Evolutionary conservation across 2,113 vertebrate genomes (phyloP).

Genomic region (Notechis scutatus): DNA sequence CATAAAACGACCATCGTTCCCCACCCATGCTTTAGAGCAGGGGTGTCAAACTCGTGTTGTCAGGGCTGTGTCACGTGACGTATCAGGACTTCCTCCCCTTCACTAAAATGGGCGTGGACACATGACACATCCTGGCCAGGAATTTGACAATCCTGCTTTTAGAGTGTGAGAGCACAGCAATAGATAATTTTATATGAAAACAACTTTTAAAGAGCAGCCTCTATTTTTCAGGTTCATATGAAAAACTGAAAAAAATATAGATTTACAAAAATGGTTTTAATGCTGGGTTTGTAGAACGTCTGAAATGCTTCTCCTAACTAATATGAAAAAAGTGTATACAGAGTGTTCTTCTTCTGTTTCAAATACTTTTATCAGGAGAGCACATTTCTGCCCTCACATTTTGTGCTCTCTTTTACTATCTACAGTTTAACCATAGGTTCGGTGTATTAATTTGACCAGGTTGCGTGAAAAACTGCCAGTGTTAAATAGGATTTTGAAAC

Average conservation of each 20-base stretch:
- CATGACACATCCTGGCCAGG: too few relatives aligned
- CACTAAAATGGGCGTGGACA: too few relatives aligned
- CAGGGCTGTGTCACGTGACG: too few relatives aligned
- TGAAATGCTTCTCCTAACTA: background rate
- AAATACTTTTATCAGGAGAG: background rate
- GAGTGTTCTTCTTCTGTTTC: background rate
- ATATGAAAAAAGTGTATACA: background rate
- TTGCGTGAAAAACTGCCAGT: background rate
- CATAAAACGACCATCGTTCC: background rate
- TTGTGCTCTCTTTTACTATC: rapidly evolving
- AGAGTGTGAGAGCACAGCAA: background rate
- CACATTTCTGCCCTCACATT: rapidly evolving
- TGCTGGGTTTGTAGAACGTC: background rate
- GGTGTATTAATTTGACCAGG: background rate
- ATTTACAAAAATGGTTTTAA: background rate
- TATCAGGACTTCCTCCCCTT: too few relatives aligned
- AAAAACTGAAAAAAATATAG: background rate
- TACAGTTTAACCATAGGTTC: background rate
- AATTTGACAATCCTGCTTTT: background rate
- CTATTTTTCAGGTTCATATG: background rate
- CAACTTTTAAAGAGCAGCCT: background rate
- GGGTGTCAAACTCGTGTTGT: too few relatives aligned
- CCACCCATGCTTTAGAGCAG: background rate
- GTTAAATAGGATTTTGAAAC: background rate
- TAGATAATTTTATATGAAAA: background rate